Evolutionary conservation across 2,113 vertebrate genomes (phyloP), one percentile per base, ranked within the genome.

Genomic region (Pteruthius melanotis): DNA sequence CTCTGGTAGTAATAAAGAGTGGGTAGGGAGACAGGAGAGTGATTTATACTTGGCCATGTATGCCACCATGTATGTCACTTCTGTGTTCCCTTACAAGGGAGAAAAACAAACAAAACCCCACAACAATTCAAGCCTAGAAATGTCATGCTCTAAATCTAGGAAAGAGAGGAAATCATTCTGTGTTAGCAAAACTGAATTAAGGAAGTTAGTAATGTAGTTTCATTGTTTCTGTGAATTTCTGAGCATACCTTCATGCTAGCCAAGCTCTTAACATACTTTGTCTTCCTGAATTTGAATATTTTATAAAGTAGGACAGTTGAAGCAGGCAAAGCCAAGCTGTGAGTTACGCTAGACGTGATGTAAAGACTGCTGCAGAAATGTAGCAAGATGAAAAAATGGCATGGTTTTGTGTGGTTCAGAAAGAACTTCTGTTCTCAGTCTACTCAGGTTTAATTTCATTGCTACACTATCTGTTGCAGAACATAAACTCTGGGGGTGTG

Each of bases 21-120:
- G 33, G 20, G 10, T 42, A n/a, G 14, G 16, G 5, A 26, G 70
- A 11, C 0, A 0, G 33, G n/a, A 50, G 37, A 63, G 28, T 0
- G 0, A 20, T 33, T 88, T 63, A 22, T 49, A 16, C 12, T 42
- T 54, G 52, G 39, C 23, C 0, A 1, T 30, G 7, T n/a, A 4
- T 50, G 40, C 40, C 40, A 42, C 40, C 40, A 42, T 42, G 40
- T 42, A 14, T 42, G 40, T 52, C 22, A 31, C 18, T 61, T 81
- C 20, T 57, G 5, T 39, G 5, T 30, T 88, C 10, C 64, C n/a
- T 56, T 59, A 61, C 8, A 42, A 45, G 76, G 4, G 28, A 24
- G 6, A 66, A 35, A 80, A 76, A 28, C 1, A 56, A 35, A 22
- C 30, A 65, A 57, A 57, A 50, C 5, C 13, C 12, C 19, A 44